Evolutionary conservation across 2,888 invertebrate genomes (phyloP).

Genomic region (Gymnosoma rotundatum): DNA sequence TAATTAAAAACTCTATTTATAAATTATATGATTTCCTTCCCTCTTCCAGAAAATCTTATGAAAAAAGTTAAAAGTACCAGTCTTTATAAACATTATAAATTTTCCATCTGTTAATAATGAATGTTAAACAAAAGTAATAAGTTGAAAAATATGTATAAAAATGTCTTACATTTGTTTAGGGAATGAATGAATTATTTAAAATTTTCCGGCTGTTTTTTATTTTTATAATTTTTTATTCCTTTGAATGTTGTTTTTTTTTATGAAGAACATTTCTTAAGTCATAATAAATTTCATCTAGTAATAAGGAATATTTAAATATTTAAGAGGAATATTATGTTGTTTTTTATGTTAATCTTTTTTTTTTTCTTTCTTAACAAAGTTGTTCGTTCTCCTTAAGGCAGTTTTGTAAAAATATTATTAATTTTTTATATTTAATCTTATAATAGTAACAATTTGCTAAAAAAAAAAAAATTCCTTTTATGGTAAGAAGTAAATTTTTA

Average conservation of each 20-base stretch:
- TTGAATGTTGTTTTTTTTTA: conserved; percentile 21
- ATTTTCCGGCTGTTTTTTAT: conserved; percentile 14
- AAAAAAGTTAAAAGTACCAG: neutral
- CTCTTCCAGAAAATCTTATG: neutral
- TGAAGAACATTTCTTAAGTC: conserved; percentile 10
- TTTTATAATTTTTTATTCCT: conserved; percentile 1
- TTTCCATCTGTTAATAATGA: conserved; percentile 9
- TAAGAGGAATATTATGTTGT: conserved; percentile 11
- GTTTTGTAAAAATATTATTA: too few relatives aligned
- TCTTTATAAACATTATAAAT: conserved; percentile 14
- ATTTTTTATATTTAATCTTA: neutral
- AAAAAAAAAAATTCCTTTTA: neutral
- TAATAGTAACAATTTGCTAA: neutral
- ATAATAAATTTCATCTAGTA: conserved; percentile 20
- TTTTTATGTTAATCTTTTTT: conserved; percentile 3
- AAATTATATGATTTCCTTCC: too few relatives aligned
- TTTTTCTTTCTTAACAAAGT: neutral
- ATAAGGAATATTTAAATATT: conserved; percentile 37
- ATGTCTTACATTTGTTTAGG: conserved; percentile 10
- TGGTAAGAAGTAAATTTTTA: too few relatives aligned
- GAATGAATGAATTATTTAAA: conserved; percentile 13
- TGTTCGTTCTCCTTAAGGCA: too few relatives aligned
- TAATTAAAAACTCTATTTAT: too few relatives aligned
- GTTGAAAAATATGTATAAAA: conserved; percentile 10
- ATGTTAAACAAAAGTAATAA: neutral